These are phyloP conservation scores for Argyra leucocephala DNA, from an alignment of 2,888 invertebrate genomes.

Conservation along the genomic window DNA sequence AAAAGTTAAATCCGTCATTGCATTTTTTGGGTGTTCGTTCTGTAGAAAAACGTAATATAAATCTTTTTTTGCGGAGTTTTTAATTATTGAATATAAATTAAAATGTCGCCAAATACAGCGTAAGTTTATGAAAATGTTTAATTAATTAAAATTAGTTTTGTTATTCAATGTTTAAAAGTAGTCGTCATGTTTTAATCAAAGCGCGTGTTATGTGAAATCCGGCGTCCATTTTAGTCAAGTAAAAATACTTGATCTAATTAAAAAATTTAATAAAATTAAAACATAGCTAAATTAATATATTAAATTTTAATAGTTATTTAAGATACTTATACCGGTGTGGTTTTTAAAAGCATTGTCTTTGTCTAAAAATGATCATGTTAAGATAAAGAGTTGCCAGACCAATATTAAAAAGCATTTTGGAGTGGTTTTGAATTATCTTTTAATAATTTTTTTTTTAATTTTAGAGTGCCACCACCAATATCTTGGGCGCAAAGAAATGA, in stretches of 20 bases:
- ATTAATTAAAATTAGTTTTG: not conserved
- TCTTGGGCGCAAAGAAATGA: slow-evolving; percentile 88
- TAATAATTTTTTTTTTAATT: slow-evolving; percentile 12
- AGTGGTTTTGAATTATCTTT: not conserved
- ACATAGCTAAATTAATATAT: no score
- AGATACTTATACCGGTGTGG: not conserved
- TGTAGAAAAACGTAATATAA: not conserved
- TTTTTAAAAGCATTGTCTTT: not conserved
- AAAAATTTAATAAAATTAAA: slow-evolving; percentile 26
- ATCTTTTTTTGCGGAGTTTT: not conserved
- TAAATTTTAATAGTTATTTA: no score
- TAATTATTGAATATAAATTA: not conserved
- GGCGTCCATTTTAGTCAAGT: slow-evolving; percentile 27
- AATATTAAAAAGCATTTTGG: not conserved
- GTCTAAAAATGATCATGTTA: not conserved
- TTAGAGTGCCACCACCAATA: slow-evolving; percentile 62
- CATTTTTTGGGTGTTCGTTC: not conserved
- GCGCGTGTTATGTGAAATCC: slow-evolving; percentile 28
- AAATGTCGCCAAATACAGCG: slow-evolving; percentile 4
- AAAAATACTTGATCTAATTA: slow-evolving; percentile 27
- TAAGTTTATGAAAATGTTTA: not conserved
- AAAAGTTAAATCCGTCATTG: not conserved
- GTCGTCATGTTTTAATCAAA: not conserved
- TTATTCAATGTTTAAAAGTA: no score
- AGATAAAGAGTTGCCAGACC: not conserved